These are phyloP conservation scores for Latrodectus geometricus DNA, from an alignment of 1,140 invertebrate species.

Conservation along the genomic window DNA sequence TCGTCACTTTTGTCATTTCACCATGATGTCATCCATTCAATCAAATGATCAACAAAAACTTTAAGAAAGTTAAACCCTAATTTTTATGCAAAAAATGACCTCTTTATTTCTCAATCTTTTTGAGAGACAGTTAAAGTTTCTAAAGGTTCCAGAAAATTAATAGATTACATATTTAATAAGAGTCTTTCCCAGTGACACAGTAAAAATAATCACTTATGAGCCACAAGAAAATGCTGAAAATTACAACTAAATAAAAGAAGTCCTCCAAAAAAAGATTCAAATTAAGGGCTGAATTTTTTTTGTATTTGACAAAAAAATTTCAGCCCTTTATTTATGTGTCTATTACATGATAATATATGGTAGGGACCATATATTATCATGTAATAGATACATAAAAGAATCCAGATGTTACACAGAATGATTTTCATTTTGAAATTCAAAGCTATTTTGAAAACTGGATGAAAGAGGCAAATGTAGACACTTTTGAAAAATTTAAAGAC, in stretches of 20 bases:
- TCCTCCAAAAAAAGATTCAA: no score
- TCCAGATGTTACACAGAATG: not conserved
- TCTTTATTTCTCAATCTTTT: not conserved
- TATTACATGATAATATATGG: no score
- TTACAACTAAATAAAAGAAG: not conserved
- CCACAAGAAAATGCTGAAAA: not conserved
- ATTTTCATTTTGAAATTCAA: conserved; percentile 20
- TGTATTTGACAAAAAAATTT: not conserved
- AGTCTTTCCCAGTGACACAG: not conserved
- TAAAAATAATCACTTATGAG: not conserved
- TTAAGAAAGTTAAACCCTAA: not conserved
- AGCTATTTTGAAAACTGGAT: conserved; percentile 29
- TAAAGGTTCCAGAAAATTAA: not conserved
- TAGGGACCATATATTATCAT: no score
- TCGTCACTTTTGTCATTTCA: not conserved
- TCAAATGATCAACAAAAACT: not conserved
- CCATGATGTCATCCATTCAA: not conserved
- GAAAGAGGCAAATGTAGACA: not conserved
- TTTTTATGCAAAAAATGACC: not conserved
- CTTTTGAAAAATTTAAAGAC: conserved; percentile 1
- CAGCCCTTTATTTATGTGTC: no score
- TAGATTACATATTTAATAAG: conserved; percentile 8
- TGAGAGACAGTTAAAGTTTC: not conserved
- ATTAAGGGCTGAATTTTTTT: conserved; percentile 3
- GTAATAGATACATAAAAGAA: no score